Conservation (phyloP, 2,797 vertebrate genomes). For the Eospalax fontanierii region DNA sequence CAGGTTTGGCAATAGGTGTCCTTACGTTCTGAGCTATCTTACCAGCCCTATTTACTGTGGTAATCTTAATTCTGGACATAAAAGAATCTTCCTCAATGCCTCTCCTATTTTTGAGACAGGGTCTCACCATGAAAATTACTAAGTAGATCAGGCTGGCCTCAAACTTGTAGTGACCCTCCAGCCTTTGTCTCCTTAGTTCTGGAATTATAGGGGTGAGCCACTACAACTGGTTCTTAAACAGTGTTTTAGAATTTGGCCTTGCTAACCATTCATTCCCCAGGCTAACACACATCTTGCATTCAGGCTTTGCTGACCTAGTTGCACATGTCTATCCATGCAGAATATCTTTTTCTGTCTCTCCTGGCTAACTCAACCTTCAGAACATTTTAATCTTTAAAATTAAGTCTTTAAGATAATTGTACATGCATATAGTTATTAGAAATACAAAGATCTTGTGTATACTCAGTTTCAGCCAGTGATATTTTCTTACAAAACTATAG, state of each 20-base stretch:
- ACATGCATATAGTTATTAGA: neutral
- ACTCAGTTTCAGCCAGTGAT: neutral
- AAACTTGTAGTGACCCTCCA: neutral
- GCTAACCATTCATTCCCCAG: neutral
- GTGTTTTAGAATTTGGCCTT: conserved; percentile 39
- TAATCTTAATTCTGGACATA: conserved; percentile 42
- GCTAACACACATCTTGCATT: neutral
- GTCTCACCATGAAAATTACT: neutral
- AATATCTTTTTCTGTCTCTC: neutral
- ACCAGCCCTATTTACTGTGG: neutral
- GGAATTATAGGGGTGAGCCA: neutral
- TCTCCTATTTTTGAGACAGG: neutral
- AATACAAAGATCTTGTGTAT: neutral
- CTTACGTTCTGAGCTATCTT: neutral
- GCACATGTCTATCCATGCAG: neutral
- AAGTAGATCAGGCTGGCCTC: neutral
- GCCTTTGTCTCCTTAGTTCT: neutral
- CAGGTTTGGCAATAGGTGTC: neutral
- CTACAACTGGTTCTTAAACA: neutral
- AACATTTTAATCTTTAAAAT: conserved; percentile 21
- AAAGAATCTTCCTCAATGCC: neutral
- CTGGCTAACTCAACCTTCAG: conserved; percentile 28
- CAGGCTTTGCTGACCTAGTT: conserved; percentile 26
- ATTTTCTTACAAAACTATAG: neutral
- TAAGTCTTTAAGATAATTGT: neutral